phyloP scores from a whole-genome alignment of 2,888 invertebrate genomes.

The Clusia tigrina region DNA sequence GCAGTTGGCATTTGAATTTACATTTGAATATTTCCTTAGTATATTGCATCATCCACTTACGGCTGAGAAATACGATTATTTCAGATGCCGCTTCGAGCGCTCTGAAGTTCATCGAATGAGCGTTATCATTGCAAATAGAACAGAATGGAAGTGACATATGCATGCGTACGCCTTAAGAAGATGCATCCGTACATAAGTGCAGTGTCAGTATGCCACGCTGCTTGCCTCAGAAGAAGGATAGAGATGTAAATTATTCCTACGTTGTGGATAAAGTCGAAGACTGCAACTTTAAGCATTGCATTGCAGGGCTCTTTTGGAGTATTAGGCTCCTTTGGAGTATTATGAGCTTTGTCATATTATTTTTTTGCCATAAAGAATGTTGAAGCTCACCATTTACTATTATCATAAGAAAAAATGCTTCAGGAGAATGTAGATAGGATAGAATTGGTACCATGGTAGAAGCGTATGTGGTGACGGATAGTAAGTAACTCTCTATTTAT shows the following conservation, averaged over 20 bases:
- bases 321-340: no score
- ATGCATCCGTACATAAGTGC: slow-evolving; percentile 4
- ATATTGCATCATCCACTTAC: slow-evolving; percentile 12
- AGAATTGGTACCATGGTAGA: no score
- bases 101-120: slow-evolving; percentile 38
- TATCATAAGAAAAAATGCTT: no score
- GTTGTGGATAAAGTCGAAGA: no score
- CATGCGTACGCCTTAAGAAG: slow-evolving; percentile 19
- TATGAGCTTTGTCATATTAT: no score
- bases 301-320: no score
- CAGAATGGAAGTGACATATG: slow-evolving; percentile 9
- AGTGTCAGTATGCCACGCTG: slow-evolving; percentile 31
- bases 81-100: slow-evolving; percentile 48
- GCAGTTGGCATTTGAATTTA: slow-evolving; percentile 28
- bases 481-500: no score
- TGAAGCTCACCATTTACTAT: no score
- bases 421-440: no score
- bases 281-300: no score
- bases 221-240: slow-evolving; percentile 46
- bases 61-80: slow-evolving; percentile 20
- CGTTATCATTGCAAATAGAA: slow-evolving; percentile 32
- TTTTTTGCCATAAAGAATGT: no score
- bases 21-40: slow-evolving; percentile 2
- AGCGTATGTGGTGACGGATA: no score
- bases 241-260: slow-evolving; percentile 47